Percentiles rank a stretch among this genome's conserved stretches.
Evolutionary conservation across 2,888 invertebrate species (phyloP).

Genomic region (Eledone cirrhosa): DNA sequence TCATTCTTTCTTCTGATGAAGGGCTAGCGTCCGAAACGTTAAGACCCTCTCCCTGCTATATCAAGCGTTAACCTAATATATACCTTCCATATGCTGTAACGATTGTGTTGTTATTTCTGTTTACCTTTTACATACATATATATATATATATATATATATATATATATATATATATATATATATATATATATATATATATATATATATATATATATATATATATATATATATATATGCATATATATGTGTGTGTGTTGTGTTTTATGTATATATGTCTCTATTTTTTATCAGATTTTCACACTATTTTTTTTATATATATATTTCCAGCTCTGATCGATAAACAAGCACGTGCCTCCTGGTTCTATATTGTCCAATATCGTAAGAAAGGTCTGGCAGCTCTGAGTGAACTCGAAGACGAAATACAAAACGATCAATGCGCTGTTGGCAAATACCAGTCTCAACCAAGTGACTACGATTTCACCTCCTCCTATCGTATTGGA

Average conservation of each 20-base stretch:
- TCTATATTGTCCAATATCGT: slow-evolving; percentile 43
- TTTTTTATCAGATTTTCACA: too few species aligned
- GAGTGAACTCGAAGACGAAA: slow-evolving; percentile 30
- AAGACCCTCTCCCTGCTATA: too few species aligned
- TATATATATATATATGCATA: background rate
- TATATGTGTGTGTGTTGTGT: background rate
- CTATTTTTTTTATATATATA: background rate
- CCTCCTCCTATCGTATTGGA: slow-evolving; percentile 45
- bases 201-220: background rate
- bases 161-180: too few species aligned
- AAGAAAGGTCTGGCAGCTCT: slow-evolving; percentile 38
- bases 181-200: too few species aligned
- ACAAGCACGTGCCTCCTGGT: slow-evolving; percentile 45
- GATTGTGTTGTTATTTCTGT: too few species aligned
- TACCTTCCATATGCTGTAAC: too few species aligned
- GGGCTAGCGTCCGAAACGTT: too few species aligned
- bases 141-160: too few species aligned
- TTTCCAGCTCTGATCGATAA: slow-evolving; percentile 46
- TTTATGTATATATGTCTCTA: background rate
- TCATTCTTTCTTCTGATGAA: too few species aligned
- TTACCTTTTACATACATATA: too few species aligned
- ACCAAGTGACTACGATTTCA: slow-evolving; percentile 42
- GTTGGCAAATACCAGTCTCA: slow-evolving; percentile 48
- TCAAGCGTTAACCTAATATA: too few species aligned
- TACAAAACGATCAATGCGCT: slow-evolving; percentile 41